These are phyloP conservation scores for Phthorimaea operculella DNA, from an alignment of 1,140 invertebrate species.

Conservation along the genomic window DNA sequence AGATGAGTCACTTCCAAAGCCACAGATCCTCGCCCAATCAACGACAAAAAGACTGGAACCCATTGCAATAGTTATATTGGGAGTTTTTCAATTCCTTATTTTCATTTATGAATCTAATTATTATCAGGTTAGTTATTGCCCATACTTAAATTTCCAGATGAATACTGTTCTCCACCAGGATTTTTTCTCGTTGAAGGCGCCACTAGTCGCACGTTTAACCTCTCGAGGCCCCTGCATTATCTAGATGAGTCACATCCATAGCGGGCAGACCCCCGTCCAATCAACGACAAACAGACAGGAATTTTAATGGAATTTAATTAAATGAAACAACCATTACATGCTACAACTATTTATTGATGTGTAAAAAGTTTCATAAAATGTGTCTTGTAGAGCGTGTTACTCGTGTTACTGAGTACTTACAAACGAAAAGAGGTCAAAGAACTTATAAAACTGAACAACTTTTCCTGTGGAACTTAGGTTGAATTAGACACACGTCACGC, in stretches of 20 bases:
- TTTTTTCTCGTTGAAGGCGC: too few relatives aligned
- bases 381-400: slow-evolving; percentile 34
- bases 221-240: neutral
- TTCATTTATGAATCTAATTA: too few relatives aligned
- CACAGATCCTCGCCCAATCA: too few relatives aligned
- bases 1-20: too few relatives aligned
- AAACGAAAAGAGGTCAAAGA: slow-evolving; percentile 8
- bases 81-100: too few relatives aligned
- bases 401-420: slow-evolving; percentile 6
- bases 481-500: too few relatives aligned
- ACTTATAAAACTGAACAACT: slow-evolving; percentile 17
- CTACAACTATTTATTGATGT: slow-evolving; percentile 58
- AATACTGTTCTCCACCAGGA: too few relatives aligned
- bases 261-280: slow-evolving; percentile 18
- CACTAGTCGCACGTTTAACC: neutral
- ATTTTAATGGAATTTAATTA: slow-evolving; percentile 61
- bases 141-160: too few relatives aligned
- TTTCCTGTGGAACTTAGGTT: too few relatives aligned
- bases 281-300: slow-evolving; percentile 46
- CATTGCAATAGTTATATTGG: too few relatives aligned
- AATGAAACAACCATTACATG: slow-evolving; percentile 54
- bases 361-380: slow-evolving; percentile 58
- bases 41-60: too few relatives aligned
- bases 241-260: slow-evolving; percentile 34
- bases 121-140: too few relatives aligned